A percentile compares a stretch with the other conserved stretches of the same genome.
These are phyloP conservation scores for Sphaeridia pumilis DNA, from an alignment of 2,888 invertebrate genomes.

Conservation along the genomic window DNA sequence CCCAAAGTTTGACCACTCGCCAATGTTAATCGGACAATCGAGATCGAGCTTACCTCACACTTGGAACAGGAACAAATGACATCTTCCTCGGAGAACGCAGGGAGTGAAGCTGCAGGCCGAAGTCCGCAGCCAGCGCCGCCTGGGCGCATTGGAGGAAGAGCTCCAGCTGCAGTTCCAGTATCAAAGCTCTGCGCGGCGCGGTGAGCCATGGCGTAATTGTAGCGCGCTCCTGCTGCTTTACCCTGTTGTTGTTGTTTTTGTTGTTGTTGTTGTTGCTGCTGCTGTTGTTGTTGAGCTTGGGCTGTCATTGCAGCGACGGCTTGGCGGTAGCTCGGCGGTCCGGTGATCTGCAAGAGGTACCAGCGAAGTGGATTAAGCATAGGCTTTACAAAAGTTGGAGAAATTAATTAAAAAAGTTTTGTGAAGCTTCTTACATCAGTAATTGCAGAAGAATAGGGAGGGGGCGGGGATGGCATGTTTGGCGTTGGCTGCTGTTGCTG, in stretches of 20 bases:
- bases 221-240: slow-evolving; percentile 13
- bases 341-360: slow-evolving; percentile 12
- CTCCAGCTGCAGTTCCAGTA: slow-evolving; percentile 12
- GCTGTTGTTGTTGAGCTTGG: slow-evolving; percentile 9
- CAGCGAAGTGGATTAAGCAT: not conserved
- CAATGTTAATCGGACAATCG: no score
- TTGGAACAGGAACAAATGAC: slow-evolving; percentile 36
- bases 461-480: slow-evolving; percentile 30
- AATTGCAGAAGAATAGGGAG: slow-evolving; percentile 30
- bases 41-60: slow-evolving; percentile 36
- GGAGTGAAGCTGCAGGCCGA: slow-evolving; percentile 20
- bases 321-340: slow-evolving; percentile 34
- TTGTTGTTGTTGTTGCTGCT: no score
- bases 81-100: slow-evolving; percentile 28
- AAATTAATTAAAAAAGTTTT: not conserved
- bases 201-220: slow-evolving; percentile 10
- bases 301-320: slow-evolving; percentile 30
- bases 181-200: slow-evolving; percentile 30
- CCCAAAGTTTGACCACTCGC: no score
- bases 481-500: not conserved
- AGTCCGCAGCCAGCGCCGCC: no score
- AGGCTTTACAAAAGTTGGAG: not conserved
- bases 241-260: slow-evolving; percentile 7
- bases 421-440: slow-evolving; percentile 20
- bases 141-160: not conserved